phyloP scores from a whole-genome alignment of 2,888 invertebrate species.

The Thereva unica region DNA sequence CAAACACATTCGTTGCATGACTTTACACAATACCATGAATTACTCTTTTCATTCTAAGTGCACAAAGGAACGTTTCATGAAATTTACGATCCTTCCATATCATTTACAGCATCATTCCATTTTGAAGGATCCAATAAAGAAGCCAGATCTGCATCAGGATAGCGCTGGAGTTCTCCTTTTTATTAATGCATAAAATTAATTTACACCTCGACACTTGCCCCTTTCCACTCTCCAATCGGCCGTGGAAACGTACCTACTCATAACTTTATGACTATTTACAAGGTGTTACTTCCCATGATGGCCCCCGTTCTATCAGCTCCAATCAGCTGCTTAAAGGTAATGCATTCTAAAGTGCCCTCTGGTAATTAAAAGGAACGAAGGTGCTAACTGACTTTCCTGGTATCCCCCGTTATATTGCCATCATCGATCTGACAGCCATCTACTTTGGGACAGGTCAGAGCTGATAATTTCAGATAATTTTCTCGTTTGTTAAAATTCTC shows the following conservation, averaged over 20 bases:
- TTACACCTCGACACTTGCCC: slow-evolving; percentile 5
- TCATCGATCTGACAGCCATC: background rate
- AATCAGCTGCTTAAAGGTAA: slow-evolving; percentile 4
- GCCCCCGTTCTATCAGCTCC: background rate
- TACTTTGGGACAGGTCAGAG: no score
- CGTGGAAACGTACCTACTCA: background rate
- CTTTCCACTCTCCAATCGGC: background rate
- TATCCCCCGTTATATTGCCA: slow-evolving; percentile 12
- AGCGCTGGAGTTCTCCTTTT: background rate
- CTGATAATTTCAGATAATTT: no score
- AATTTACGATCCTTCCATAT: no score
- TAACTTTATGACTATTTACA: background rate
- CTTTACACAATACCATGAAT: no score
- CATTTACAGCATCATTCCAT: no score
- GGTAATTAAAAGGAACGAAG: slow-evolving; percentile 9
- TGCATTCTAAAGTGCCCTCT: slow-evolving; percentile 12
- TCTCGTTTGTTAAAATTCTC: slow-evolving; percentile 28
- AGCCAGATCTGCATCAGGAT: no score
- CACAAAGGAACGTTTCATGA: no score
- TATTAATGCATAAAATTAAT: slow-evolving; percentile 10
- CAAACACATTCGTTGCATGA: no score
- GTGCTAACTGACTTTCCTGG: slow-evolving; percentile 31
- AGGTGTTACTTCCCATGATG: background rate
- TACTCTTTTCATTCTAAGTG: no score
- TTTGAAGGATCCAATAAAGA: background rate